Percentiles rank a stretch among this genome's conserved stretches.
These are phyloP conservation scores for Tribolium madens DNA, from an alignment of 1,140 invertebrate genomes.

Conservation along the genomic window DNA sequence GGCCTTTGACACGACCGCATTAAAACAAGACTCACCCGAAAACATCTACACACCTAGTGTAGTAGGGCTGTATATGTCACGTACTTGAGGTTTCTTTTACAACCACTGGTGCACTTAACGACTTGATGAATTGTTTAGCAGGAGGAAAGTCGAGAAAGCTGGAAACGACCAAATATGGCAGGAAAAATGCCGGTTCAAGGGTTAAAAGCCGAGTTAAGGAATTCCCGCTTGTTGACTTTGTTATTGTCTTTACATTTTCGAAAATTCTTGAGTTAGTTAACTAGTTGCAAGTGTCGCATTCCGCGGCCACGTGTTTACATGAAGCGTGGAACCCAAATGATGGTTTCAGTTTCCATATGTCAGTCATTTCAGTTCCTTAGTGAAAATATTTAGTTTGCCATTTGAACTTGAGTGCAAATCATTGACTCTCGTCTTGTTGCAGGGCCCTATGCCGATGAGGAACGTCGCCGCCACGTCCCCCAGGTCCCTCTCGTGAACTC, in stretches of 20 bases:
- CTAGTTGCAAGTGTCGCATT: constrained; percentile 62
- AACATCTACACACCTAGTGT: constrained; percentile 49
- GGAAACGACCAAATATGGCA: not conserved
- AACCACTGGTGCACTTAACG: not conserved
- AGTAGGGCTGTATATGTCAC: constrained; percentile 43
- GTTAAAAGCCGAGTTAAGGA: not conserved
- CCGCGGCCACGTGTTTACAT: constrained; percentile 63
- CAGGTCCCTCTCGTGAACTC: constrained; percentile 6
- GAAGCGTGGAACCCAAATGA: constrained; percentile 63
- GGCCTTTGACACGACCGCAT: constrained; percentile 49
- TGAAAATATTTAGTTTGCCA: constrained; percentile 52
- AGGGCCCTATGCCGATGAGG: constrained; percentile 53
- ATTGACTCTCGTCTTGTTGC: constrained; percentile 49
- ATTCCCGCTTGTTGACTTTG: not conserved
- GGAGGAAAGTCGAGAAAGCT: constrained; percentile 2
- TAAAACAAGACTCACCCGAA: constrained; percentile 47
- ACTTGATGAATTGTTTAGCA: constrained; percentile 13
- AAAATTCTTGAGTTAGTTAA: constrained; percentile 58
- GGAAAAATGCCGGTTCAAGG: not conserved
- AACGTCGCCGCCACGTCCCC: constrained; percentile 27
- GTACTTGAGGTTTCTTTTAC: constrained; percentile 39
- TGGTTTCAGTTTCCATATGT: constrained; percentile 63
- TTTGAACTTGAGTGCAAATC: constrained; percentile 41
- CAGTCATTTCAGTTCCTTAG: constrained; percentile 60
- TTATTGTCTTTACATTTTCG: not conserved